A percentile compares a stretch with the other conserved stretches of the same genome.
These are phyloP conservation scores for Toxotes lorentzi DNA, from an alignment of 2,797 vertebrate genomes.

Conservation along the genomic window DNA sequence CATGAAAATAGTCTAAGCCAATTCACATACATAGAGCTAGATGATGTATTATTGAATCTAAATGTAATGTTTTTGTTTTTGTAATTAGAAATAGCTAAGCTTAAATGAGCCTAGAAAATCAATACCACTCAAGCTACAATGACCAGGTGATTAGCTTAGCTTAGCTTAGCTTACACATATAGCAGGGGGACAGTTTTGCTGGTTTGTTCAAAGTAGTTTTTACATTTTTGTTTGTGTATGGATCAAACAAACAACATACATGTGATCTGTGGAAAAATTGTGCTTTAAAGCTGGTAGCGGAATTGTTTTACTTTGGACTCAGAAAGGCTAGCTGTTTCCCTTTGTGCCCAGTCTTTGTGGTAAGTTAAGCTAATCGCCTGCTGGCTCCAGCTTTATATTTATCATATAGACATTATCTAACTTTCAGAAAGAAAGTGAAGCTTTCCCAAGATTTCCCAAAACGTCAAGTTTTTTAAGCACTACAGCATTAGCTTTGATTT, in stretches of 20 bases:
- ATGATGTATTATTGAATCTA: not conserved
- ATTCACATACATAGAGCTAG: not conserved
- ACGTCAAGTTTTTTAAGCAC: constrained; percentile 1
- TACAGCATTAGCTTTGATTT: constrained; percentile 1
- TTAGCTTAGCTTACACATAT: not conserved
- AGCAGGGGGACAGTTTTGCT: not conserved
- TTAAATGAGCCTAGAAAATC: not conserved
- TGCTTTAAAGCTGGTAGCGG: not conserved
- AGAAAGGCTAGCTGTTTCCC: not conserved
- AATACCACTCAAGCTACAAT: not conserved
- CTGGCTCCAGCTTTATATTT: not conserved
- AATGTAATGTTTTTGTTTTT: not conserved
- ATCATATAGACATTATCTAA: not conserved
- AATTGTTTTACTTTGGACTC: not conserved
- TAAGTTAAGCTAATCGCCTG: constrained; percentile 2
- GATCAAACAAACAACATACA: not conserved
- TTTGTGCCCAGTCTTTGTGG: not conserved
- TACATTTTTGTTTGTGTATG: not conserved
- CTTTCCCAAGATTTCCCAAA: not conserved
- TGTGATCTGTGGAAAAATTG: not conserved
- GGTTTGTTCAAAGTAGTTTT: not conserved
- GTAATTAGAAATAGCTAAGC: not conserved
- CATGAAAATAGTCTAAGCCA: not conserved
- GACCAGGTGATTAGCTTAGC: not conserved
- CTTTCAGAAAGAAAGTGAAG: not conserved